Conservation (phyloP, 2,797 vertebrate genomes). For the Sternarchorhynchus goeldii region DNA sequence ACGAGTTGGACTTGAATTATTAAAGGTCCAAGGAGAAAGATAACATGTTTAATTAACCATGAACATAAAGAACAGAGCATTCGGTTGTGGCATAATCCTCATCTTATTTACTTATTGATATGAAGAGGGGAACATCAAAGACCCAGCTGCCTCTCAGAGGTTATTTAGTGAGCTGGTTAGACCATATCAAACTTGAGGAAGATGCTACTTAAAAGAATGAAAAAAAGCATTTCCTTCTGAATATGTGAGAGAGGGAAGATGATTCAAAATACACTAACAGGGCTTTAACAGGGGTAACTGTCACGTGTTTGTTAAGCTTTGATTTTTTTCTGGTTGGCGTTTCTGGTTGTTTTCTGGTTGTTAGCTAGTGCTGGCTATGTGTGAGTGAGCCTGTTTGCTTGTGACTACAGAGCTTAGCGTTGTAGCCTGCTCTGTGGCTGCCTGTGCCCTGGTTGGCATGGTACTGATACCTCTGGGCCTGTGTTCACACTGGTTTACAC, state of each 20-base stretch:
- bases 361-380: background rate
- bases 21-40: constrained; percentile 52
- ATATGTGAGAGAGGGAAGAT: constrained; percentile 30
- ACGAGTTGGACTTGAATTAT: constrained; percentile 62
- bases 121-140: constrained; percentile 61
- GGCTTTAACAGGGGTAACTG: background rate
- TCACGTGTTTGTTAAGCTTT: background rate
- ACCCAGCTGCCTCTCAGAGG: constrained; percentile 51
- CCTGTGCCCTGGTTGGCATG: background rate
- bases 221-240: constrained; percentile 28
- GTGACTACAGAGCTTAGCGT: constrained; percentile 20
- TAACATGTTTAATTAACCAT: constrained; percentile 40
- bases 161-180: constrained; percentile 19
- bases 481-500: background rate
- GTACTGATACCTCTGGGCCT: background rate
- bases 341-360: background rate
- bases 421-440: constrained; percentile 15
- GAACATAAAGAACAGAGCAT: constrained; percentile 33
- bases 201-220: constrained; percentile 48
- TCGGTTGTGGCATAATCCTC: constrained; percentile 11
- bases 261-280: constrained; percentile 49
- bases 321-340: background rate
- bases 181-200: constrained; percentile 43
- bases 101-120: constrained; percentile 64
- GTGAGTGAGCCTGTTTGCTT: constrained; percentile 11